A percentile compares a stretch with the other conserved stretches of the same genome.
Evolutionary conservation across 2,797 vertebrate species (phyloP).

Genomic region (Spinus olivaceus): DNA sequence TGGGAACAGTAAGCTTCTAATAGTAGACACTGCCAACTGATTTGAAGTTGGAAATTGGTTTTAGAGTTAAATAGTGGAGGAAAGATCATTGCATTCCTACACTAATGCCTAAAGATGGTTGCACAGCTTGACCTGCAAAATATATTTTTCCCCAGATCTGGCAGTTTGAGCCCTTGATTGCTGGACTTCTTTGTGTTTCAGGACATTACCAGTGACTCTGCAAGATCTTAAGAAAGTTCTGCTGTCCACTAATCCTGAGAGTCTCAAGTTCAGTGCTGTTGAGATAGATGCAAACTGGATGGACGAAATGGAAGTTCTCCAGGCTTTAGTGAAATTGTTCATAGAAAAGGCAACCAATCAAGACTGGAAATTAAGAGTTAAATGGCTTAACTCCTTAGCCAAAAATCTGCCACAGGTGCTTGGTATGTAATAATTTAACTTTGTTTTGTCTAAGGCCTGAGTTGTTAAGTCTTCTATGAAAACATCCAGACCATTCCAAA

Average conservation of each 20-base stretch:
- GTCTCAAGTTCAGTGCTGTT: conserved; percentile 76
- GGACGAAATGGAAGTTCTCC: conserved; percentile 81
- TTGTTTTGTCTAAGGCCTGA: background rate
- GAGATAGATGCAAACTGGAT: conserved; percentile 72
- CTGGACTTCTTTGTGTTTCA: conserved; percentile 65
- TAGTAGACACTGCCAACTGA: background rate
- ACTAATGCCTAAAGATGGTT: background rate
- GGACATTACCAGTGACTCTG: conserved; percentile 85
- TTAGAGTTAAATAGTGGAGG: background rate
- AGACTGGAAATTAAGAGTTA: conserved; percentile 91
- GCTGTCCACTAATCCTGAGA: conserved; percentile 81
- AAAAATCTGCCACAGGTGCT: conserved; percentile 76
- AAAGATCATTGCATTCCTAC: background rate
- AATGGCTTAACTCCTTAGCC: conserved; percentile 87
- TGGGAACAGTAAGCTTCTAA: background rate
- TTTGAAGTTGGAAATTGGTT: background rate
- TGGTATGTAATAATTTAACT: conserved; percentile 63
- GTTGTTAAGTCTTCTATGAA: background rate
- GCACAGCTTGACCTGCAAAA: background rate
- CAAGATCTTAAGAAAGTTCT: conserved; percentile 85
- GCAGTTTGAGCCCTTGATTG: background rate
- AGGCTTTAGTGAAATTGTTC: conserved; percentile 84
- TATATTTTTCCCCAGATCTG: background rate
- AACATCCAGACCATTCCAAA: background rate
- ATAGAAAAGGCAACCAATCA: conserved; percentile 89